Evolutionary conservation across 2,888 invertebrate species (phyloP), one percentile per base, ranked within the genome.

Genomic region (Polymixis lichenea): DNA sequence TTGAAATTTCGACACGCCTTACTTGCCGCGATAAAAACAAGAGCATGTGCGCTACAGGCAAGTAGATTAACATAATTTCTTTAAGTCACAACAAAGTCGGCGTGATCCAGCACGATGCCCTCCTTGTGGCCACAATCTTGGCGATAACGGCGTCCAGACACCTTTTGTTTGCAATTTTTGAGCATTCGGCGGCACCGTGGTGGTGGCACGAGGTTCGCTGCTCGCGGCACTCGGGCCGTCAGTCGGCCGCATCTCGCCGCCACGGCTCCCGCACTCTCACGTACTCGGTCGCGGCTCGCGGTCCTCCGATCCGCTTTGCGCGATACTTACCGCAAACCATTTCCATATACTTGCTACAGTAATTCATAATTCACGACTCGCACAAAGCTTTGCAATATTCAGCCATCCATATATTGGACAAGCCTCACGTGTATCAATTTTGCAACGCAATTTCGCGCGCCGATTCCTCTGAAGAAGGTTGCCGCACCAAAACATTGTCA

Each of bases 361-460:
- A 90, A 90, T 90, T 92, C 87, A 89, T 88, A 89, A 80, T 79
- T 87, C 88, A 84, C 87, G 88, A 88, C 85, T 91, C 86, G 89
- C 88, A 84, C 83, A 71, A 78, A 92, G 88, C 91, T 91, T 92
- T 91, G 93, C 89, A 87, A 89, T 90, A 87, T 89, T 88, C 89
- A 88, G 89, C 83, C 86, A 87, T 89, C 89, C 88, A 90, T n/a
- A n/a, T n/a, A 88, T 90, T 86, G 84, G 84, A 77, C 88, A 75
- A 85, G 89, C 90, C 89, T 89, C 90, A 89, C 90, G 88, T 90
- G 89, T 90, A 88, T 89, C 90, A 91, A 92, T 95, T 95, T 94
- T 91, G 94, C 93, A 95, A 95, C 87, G 88, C 78, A 81, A 90
- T 87, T 90, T 89, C 90, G 90, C 90, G 88, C 89, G 79, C 88